A percentile compares a stretch with the other conserved stretches of the same genome.
These are phyloP conservation scores for Pristiophorus japonicus DNA, from an alignment of 2,113 vertebrate genomes.

Conservation along the genomic window DNA sequence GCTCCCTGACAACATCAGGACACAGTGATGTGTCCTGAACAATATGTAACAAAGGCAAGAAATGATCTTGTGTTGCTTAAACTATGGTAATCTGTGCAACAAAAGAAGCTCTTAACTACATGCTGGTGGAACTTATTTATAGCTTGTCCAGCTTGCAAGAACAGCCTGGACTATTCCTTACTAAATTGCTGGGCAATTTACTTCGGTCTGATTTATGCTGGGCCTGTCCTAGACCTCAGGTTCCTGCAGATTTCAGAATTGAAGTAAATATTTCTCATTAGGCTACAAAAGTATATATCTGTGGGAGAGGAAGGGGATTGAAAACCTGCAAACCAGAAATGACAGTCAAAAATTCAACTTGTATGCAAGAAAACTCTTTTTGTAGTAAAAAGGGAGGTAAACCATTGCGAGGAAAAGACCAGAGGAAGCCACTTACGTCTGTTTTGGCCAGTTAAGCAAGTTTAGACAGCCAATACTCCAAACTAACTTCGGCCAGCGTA, in stretches of 20 bases:
- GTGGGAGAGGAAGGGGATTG: neutral
- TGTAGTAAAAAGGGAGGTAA: neutral
- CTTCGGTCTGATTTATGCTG: too few relatives aligned
- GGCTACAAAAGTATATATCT: neutral
- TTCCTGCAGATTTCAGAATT: neutral
- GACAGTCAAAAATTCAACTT: neutral
- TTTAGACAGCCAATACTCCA: too few relatives aligned
- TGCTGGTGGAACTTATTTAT: neutral
- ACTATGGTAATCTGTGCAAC: neutral
- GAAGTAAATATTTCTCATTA: neutral
- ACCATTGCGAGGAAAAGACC: neutral
- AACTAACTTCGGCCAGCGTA: too few relatives aligned
- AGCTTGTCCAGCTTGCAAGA: neutral
- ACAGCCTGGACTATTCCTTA: neutral
- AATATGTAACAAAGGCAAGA: neutral
- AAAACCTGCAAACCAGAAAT: neutral
- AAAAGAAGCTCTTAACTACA: neutral
- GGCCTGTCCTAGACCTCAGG: neutral
- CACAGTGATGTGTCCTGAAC: neutral
- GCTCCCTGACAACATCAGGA: neutral
- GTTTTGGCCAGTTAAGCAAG: too few relatives aligned
- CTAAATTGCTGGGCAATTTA: neutral
- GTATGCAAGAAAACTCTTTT: neutral
- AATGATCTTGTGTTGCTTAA: neutral
- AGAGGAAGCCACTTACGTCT: too few relatives aligned